A percentile compares a stretch with the other conserved stretches of the same genome.
Conservation (phyloP, 2,797 vertebrate genomes). For the Phrynocephalus vlangalii region DNA sequence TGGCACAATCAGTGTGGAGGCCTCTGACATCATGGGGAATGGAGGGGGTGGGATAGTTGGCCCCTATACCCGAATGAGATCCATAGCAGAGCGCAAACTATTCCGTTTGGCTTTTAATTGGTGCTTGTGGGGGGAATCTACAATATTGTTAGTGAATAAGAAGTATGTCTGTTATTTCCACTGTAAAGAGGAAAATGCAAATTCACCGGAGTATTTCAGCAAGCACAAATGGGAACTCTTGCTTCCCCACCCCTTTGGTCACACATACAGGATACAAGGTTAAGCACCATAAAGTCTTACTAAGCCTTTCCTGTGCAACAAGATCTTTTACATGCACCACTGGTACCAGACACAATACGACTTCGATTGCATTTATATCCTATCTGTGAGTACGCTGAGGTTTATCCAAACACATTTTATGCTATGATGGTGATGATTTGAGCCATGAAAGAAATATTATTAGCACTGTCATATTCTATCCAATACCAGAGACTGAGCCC, state of each 20-base stretch:
- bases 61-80: too few relatives aligned
- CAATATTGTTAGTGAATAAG: background rate
- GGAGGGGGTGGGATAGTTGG: background rate
- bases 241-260: conserved; percentile 32
- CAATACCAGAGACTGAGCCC: conserved; percentile 3
- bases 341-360: conserved; percentile 46
- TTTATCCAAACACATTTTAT: conserved; percentile 56
- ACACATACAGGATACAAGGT: background rate
- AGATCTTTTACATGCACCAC: conserved; percentile 38
- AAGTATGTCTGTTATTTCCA: background rate
- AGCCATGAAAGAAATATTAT: conserved; percentile 43
- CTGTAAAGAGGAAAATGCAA: conserved; percentile 29
- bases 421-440: conserved; percentile 48
- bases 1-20: background rate
- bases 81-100: too few relatives aligned
- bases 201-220: conserved; percentile 11
- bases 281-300: conserved; percentile 42
- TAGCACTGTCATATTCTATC: conserved; percentile 45
- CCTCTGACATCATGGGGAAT: background rate
- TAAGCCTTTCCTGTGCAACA: conserved; percentile 39
- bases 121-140: background rate
- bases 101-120: background rate
- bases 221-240: conserved; percentile 33
- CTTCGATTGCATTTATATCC: conserved; percentile 45
- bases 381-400: conserved; percentile 15